Conservation (phyloP, 2,888 invertebrate species). For the Nephrotoma guestfalica region DNA sequence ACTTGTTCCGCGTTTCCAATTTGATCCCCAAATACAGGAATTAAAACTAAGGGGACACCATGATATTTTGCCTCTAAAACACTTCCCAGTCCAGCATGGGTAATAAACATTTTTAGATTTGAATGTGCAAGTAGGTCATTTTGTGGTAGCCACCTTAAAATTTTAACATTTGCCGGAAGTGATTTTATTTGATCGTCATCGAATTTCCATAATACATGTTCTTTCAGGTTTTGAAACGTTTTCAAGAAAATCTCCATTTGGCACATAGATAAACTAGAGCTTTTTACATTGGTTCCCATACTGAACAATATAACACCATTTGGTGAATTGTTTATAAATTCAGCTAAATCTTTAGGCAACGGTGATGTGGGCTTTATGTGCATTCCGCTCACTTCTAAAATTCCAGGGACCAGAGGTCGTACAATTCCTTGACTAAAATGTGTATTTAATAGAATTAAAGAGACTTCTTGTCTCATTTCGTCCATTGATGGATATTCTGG, state of each 20-base stretch:
- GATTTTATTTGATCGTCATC: not conserved
- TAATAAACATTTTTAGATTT: not conserved
- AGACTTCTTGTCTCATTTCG: conserved; percentile 35
- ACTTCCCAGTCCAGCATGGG: not conserved
- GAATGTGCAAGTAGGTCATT: not conserved
- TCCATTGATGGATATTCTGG: conserved; percentile 24
- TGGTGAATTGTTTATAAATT: conserved; percentile 29
- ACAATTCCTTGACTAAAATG: conserved; percentile 35
- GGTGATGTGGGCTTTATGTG: conserved; percentile 25
- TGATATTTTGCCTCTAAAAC: not conserved
- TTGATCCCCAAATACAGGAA: not conserved
- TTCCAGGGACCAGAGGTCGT: conserved; percentile 30
- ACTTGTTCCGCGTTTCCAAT: not conserved
- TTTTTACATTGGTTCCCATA: conserved; percentile 33
- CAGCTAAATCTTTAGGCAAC: conserved; percentile 23
- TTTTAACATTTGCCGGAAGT: not conserved
- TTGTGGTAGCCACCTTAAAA: not conserved
- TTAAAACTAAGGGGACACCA: not conserved
- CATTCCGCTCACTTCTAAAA: conserved; percentile 28
- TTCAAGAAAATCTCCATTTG: conserved; percentile 24
- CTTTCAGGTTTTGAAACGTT: not conserved
- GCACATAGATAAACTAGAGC: conserved; percentile 30
- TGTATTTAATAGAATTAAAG: conserved; percentile 36
- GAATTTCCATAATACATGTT: not conserved
- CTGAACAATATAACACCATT: conserved; percentile 34